A percentile compares a stretch with the other conserved stretches of the same genome.
Conservation (phyloP, 2,797 vertebrate genomes). For the Capromys pilorides region DNA sequence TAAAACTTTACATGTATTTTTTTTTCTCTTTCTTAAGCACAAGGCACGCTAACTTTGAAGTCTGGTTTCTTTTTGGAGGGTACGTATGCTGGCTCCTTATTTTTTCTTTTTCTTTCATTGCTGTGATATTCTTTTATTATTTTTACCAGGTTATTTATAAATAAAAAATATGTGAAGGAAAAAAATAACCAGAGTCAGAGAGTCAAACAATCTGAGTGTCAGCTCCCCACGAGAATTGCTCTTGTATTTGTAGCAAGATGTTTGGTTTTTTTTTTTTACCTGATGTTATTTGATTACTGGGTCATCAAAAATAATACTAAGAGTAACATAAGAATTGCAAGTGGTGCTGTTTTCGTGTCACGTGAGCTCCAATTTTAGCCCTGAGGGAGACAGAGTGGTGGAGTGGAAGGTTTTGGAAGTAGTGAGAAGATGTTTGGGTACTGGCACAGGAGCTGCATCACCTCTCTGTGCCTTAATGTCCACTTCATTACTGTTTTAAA, state of each 20-base stretch:
- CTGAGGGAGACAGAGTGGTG: neutral
- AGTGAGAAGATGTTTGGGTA: neutral
- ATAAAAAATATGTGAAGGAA: constrained; percentile 40
- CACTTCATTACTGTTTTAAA: neutral
- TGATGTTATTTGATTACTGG: constrained; percentile 55
- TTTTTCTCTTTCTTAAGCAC: neutral
- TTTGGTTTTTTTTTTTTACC: neutral
- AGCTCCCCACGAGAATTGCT: constrained; percentile 28
- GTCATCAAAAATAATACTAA: constrained; percentile 48
- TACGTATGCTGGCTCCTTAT: neutral
- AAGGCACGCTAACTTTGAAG: constrained; percentile 65
- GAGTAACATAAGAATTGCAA: neutral
- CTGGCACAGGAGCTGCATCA: neutral
- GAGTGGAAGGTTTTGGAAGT: neutral
- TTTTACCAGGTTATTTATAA: constrained; percentile 57
- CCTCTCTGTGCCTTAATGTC: neutral
- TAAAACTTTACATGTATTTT: constrained; percentile 47
- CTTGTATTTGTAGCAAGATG: neutral
- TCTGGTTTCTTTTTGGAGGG: constrained; percentile 42
- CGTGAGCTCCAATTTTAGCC: neutral
- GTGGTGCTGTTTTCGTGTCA: neutral
- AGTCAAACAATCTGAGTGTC: neutral
- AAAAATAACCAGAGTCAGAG: constrained; percentile 5
- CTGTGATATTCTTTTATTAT: constrained; percentile 38
- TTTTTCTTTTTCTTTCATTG: constrained; percentile 63